Evolutionary conservation across 2,797 vertebrate species (phyloP).

Genomic region (Thripadectes ignobilis): DNA sequence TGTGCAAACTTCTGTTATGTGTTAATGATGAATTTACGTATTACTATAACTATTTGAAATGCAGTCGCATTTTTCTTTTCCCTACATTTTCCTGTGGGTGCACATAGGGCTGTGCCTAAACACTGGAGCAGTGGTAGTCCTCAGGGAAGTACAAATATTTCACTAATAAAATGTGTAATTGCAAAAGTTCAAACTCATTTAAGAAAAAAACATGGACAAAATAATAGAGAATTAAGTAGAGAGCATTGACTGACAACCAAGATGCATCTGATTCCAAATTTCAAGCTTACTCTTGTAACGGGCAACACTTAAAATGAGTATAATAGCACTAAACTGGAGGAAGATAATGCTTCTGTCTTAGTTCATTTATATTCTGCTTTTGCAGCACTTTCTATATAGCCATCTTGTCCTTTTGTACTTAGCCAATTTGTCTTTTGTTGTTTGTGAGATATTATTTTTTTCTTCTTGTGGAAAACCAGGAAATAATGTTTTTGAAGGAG

Average conservation of each 20-base stretch:
- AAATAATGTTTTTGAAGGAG: neutral
- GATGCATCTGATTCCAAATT: neutral
- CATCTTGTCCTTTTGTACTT: neutral
- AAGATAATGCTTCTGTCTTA: neutral
- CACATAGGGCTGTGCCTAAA: neutral
- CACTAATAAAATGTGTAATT: neutral
- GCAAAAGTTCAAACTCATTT: neutral
- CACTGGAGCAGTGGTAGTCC: neutral
- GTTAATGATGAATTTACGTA: neutral
- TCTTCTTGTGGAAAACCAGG: neutral
- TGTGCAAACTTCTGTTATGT: neutral
- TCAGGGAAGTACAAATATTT: neutral
- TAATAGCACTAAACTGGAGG: neutral
- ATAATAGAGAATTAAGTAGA: neutral
- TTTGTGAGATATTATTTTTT: neutral
- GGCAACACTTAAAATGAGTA: neutral
- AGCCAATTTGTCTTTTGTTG: neutral
- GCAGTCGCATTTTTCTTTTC: neutral
- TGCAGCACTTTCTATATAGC: neutral
- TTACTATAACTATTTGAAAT: neutral
- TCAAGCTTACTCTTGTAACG: neutral
- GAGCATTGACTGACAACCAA: neutral
- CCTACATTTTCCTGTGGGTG: neutral
- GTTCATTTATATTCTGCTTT: conserved; percentile 22
- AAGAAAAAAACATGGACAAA: neutral